phyloP scores from a whole-genome alignment of 2,113 vertebrate genomes.

The Trichechus manatus region DNA sequence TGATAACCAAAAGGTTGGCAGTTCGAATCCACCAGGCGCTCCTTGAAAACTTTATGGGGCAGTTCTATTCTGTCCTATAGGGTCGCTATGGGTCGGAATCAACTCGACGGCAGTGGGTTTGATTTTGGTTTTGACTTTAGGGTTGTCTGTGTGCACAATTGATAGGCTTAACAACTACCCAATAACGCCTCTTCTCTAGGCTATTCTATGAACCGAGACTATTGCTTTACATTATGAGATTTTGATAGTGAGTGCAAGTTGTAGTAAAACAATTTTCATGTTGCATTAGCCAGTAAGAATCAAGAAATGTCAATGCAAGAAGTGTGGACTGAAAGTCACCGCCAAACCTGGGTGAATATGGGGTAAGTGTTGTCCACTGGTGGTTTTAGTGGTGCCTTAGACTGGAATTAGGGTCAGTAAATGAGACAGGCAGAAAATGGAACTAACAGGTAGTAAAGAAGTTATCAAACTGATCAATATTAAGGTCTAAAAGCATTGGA shows the following conservation, averaged over 20 bases:
- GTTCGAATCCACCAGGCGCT: no score
- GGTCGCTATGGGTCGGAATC: no score
- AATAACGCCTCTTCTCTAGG: no score
- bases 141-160: neutral
- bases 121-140: neutral
- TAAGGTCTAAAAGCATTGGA: neutral
- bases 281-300: neutral
- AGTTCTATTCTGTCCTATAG: no score
- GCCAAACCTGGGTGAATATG: neutral
- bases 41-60: no score
- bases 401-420: neutral
- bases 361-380: neutral
- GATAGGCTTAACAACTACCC: neutral
- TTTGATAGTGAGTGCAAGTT: neutral
- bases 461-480: neutral
- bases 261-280: neutral
- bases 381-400: neutral
- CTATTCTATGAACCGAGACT: neutral
- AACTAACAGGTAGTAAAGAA: neutral
- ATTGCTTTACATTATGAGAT: neutral
- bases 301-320: neutral
- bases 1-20: no score
- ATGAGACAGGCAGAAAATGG: neutral
- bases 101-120: no score
- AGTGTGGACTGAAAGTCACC: neutral